These are phyloP conservation scores for Drosophila merina DNA, from an alignment of 2,888 invertebrate species.

Conservation along the genomic window DNA sequence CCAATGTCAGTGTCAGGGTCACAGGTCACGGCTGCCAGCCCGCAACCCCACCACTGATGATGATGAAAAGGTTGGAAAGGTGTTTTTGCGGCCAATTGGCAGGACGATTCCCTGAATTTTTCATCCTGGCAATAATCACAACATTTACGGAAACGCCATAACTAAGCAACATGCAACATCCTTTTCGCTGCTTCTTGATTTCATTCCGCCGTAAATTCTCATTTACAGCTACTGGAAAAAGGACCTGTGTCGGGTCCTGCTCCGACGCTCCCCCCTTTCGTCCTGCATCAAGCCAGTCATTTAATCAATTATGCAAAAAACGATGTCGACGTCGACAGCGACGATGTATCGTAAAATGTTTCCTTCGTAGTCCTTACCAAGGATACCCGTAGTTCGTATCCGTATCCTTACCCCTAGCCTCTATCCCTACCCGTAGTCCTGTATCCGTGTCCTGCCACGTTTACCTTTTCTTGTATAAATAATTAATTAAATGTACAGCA, in stretches of 20 bases:
- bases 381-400: not conserved
- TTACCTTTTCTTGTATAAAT: constrained; percentile 78
- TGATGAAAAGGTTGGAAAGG: constrained; percentile 22
- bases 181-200: constrained; percentile 41
- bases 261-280: constrained; percentile 30
- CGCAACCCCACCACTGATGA: constrained; percentile 2
- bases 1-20: constrained; percentile 21
- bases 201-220: constrained; percentile 63
- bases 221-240: constrained; percentile 49
- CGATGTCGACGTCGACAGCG: constrained; percentile 59
- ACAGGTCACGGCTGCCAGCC: not conserved
- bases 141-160: constrained; percentile 63
- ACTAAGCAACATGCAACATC: constrained; percentile 53
- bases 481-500: constrained; percentile 79
- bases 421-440: not conserved
- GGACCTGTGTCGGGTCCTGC: not conserved
- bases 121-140: constrained; percentile 73
- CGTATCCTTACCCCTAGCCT: constrained; percentile 7
- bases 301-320: constrained; percentile 83
- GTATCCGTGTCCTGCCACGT: constrained; percentile 58
- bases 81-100: constrained; percentile 43
- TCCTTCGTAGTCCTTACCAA: not conserved
- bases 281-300: constrained; percentile 77
- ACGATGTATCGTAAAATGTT: constrained; percentile 73
- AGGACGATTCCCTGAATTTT: constrained; percentile 58